These are phyloP conservation scores for Masticophis lateralis DNA, from an alignment of 2,797 vertebrate genomes.

Conservation along the genomic window DNA sequence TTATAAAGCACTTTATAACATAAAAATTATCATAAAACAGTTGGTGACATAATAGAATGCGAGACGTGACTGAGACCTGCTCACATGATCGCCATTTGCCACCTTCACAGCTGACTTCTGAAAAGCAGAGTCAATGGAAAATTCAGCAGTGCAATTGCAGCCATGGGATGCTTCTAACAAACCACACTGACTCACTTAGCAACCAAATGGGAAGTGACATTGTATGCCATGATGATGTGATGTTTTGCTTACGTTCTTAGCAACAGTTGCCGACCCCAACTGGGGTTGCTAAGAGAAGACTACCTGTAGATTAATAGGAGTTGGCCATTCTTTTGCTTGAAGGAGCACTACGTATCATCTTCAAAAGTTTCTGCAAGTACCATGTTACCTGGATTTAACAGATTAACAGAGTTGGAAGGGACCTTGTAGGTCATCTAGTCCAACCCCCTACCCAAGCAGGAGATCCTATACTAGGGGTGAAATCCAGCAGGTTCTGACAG, in stretches of 20 bases:
- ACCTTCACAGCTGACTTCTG: not conserved
- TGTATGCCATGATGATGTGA: not conserved
- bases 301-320: not conserved
- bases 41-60: not conserved
- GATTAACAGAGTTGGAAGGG: not conserved
- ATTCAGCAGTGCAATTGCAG: not conserved
- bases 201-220: not conserved
- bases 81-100: not conserved
- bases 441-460: not conserved
- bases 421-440: no score
- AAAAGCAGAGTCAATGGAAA: not conserved
- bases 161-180: not conserved
- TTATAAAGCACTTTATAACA: not conserved
- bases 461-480: not conserved
- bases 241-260: not conserved
- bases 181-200: not conserved
- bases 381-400: not conserved
- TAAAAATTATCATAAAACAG: not conserved
- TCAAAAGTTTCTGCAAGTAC: not conserved
- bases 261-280: not conserved
- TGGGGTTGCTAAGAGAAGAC: not conserved
- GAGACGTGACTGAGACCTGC: not conserved
- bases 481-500: no score
- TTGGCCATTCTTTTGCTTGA: not conserved
- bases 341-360: not conserved